Percentiles rank a stretch among this genome's conserved stretches.
These are phyloP conservation scores for Choristoneura fumiferana DNA, from an alignment of 1,140 invertebrate species.

Conservation along the genomic window DNA sequence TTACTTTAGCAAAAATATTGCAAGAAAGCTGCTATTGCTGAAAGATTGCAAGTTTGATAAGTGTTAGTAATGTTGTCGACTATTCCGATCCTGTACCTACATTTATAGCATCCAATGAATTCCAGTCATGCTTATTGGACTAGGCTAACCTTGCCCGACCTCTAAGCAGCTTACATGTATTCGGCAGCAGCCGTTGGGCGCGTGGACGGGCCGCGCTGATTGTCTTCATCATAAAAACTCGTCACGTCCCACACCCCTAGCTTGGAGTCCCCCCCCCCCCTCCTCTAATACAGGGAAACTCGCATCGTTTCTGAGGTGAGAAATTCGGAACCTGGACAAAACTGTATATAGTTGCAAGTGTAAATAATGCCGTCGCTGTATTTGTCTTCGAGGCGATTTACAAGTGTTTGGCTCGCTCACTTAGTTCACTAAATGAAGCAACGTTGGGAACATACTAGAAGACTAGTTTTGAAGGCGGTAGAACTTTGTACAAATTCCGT, in stretches of 20 bases:
- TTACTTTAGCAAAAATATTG: no score
- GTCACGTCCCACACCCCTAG: conserved; percentile 39
- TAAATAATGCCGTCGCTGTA: neutral
- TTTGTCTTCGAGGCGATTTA: no score
- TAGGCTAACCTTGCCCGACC: conserved; percentile 30
- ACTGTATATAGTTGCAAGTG: neutral
- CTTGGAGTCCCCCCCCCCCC: conserved; percentile 32
- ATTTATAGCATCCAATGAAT: conserved; percentile 7
- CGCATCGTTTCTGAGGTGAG: neutral
- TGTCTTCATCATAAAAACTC: conserved; percentile 53
- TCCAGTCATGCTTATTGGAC: conserved; percentile 17
- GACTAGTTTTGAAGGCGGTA: no score
- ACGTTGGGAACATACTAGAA: no score
- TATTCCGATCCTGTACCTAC: neutral
- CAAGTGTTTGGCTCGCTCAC: no score
- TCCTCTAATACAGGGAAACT: conserved; percentile 19
- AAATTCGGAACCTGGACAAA: neutral
- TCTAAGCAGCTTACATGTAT: conserved; percentile 36
- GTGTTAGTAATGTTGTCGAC: neutral
- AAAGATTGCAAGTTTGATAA: no score
- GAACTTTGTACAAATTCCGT: no score
- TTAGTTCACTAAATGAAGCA: no score
- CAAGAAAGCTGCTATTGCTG: no score
- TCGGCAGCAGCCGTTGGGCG: conserved; percentile 35
- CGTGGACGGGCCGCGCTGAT: conserved; percentile 42